Evolutionary conservation across 2,113 vertebrate genomes (phyloP), one percentile per base, ranked within the genome.

Genomic region (Taurulus bubalis): DNA sequence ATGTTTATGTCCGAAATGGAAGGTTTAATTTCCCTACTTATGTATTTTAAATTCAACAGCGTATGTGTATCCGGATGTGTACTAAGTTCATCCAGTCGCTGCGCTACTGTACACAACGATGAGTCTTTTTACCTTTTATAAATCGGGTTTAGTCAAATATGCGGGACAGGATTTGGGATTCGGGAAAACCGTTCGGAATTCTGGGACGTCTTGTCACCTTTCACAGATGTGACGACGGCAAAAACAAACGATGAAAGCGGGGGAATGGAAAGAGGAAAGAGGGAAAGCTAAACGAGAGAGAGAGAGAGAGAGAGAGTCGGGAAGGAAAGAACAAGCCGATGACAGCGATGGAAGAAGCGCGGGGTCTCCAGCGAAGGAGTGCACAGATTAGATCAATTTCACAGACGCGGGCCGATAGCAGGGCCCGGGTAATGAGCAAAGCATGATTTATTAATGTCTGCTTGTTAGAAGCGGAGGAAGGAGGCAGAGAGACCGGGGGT

Each of bases 361-460:
- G 1, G 70, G 77, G 81, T 86, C 66, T 85, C 73, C n/a, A 16
- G 67, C 30, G 75, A 85, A 89, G 83, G 76, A 60, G 80, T 74
- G 79, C 36, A 45, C 73, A 75, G 75, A 75, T 85, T 59, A 75
- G 84, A 94, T 94, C 88, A 87, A 86, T 94, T 93, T 92, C 92
- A 79, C 75, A 89, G 85, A 85, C 85, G 76, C 34, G 30, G 72
- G 67, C 82, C 88, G 91, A 91, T 93, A 89, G 82, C 82, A 88
- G 82, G 79, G 87, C 78, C 77, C n/a, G 71, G 75, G 72, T 92
- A 94, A 94, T 91, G 91, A 93, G 88, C 79, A 76, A 79, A 66
- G 55, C 86, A 82, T 94, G 89, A 94, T 92, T 94, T 93, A 94
- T 94, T 92, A 87, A 94, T 90, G 89, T 75, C 34, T 56, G 71